phyloP scores from a whole-genome alignment of 2,113 vertebrate genomes.

The Anarrhichthys ocellatus region DNA sequence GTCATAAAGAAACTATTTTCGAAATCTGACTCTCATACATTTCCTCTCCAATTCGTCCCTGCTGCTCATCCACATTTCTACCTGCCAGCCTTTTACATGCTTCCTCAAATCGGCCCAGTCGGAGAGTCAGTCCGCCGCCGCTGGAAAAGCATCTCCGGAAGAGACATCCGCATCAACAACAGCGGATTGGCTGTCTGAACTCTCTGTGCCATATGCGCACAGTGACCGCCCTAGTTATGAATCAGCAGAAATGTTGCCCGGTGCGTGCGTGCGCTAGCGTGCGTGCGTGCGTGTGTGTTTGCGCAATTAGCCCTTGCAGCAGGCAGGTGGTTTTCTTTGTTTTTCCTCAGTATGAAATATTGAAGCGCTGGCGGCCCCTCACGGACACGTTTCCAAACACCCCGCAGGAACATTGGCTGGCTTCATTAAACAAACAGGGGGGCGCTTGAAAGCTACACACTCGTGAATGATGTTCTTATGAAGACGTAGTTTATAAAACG shows the following conservation, averaged over 20 bases:
- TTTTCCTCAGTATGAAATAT: not conserved
- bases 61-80: not conserved
- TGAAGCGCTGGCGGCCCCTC: not conserved
- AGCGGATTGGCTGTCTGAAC: conserved; percentile 36
- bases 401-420: not conserved
- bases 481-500: not conserved
- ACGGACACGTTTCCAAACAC: not conserved
- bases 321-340: not conserved
- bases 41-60: not conserved
- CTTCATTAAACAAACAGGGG: not conserved
- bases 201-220: not conserved
- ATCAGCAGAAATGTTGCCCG: not conserved
- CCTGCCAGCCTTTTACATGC: not conserved
- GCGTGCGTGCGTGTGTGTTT: not conserved
- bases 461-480: not conserved
- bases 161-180: conserved; percentile 30
- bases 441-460: not conserved
- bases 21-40: not conserved
- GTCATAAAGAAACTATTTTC: not conserved
- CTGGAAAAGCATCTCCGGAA: conserved; percentile 22
- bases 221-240: not conserved
- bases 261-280: not conserved
- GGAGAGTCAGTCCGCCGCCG: not conserved
- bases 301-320: not conserved
- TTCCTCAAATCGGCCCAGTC: conserved; percentile 22